phyloP scores from a whole-genome alignment of 2,113 vertebrate genomes.

The Callithrix jacchus region DNA sequence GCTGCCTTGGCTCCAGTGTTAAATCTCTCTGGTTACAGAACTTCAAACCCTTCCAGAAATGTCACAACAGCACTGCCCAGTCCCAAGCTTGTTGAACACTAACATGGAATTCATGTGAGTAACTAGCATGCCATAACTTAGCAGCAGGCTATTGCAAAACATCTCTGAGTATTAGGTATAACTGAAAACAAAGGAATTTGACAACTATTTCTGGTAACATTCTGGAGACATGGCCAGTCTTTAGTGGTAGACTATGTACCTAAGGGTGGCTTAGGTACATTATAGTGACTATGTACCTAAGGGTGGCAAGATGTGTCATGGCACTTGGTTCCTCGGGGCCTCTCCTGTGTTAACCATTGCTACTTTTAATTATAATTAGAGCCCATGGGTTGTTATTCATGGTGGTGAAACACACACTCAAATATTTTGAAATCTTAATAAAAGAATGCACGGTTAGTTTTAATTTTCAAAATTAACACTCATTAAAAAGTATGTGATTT shows the following conservation, averaged over 20 bases:
- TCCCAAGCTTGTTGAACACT: neutral
- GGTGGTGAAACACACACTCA: neutral
- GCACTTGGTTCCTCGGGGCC: neutral
- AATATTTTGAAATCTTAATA: neutral
- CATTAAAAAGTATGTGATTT: neutral
- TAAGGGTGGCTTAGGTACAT: neutral
- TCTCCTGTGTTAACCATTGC: neutral
- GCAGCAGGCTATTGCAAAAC: conserved; percentile 11
- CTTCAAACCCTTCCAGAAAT: conserved; percentile 47
- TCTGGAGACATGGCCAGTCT: neutral
- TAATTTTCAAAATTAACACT: neutral
- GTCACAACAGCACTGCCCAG: neutral
- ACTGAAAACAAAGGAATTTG: neutral
- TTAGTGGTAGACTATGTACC: neutral
- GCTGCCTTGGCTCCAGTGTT: neutral
- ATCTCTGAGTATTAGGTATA: neutral
- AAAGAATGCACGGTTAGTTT: neutral
- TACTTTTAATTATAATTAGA: neutral
- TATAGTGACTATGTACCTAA: neutral
- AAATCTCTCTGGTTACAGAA: neutral
- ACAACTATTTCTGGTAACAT: conserved; percentile 57
- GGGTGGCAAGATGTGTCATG: neutral
- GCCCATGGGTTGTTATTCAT: neutral
- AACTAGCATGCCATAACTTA: conserved; percentile 14
- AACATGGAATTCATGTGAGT: neutral